phyloP scores from a whole-genome alignment of 2,797 vertebrate genomes.

The Diplodus sargus region DNA sequence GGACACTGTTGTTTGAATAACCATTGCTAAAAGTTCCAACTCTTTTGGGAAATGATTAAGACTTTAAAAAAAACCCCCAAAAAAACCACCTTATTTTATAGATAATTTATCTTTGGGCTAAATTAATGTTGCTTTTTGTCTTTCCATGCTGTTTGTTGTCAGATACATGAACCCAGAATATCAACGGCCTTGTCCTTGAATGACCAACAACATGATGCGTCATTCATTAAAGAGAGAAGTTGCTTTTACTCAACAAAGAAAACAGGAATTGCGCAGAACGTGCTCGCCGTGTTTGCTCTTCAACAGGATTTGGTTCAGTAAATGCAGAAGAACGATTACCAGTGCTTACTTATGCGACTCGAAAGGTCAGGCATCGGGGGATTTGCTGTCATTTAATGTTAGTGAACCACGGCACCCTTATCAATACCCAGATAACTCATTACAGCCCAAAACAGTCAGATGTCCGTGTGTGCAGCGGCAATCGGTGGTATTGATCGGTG shows the following conservation, averaged over 20 bases:
- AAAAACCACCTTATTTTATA: no score
- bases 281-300: background rate
- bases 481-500: conserved; percentile 33
- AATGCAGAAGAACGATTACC: conserved; percentile 20
- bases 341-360: background rate
- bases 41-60: no score
- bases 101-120: background rate
- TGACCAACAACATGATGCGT: background rate
- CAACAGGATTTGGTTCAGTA: background rate
- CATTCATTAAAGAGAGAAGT: background rate
- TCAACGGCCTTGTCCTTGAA: background rate
- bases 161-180: background rate
- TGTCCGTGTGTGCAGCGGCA: conserved; percentile 10
- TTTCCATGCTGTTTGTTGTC: background rate
- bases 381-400: conserved; percentile 49
- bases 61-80: no score
- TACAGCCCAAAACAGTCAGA: background rate
- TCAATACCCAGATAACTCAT: conserved; percentile 49
- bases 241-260: conserved; percentile 7
- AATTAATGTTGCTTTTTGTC: background rate
- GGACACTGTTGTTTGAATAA: no score
- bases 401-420: conserved; percentile 11
- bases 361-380: conserved; percentile 37
- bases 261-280: background rate
- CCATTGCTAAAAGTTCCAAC: no score